Base-by-base conservation (phyloP, 2,797 vertebrate species). In the Acanthis flammea region DNA sequence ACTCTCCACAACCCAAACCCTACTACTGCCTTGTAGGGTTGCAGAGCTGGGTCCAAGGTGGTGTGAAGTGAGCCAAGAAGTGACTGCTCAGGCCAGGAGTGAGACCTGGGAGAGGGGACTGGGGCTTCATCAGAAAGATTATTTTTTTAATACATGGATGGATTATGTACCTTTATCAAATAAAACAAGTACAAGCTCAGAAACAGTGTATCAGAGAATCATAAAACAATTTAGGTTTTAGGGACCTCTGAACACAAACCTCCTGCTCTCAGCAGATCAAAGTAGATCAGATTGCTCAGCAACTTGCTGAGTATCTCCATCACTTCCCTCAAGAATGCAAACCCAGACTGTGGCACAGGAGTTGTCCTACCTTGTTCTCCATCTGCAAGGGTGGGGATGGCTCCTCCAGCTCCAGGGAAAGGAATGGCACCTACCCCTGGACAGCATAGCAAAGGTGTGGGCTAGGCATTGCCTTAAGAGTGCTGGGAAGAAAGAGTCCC, bases 91-190 rank as follows among this genome's bases (percentile, higher is more conserved):
- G 71, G 51, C 51, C 57, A 88, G 54, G 57, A 87, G 35, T 17
- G 44, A 79, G 50, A 78, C 19, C 41, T 77, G 74, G 79, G 62
- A 92, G 30, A 81, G 47, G 45, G 63, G 77, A 78, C 57, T 76
- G 89, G 47, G 70, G 65, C 86, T 95, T 94, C 53, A 86, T 84
- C 83, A 97, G 95, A 98, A 97, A 98, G 93, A 97, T 68, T 98
- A 98, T 98, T 98, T 98, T 98, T 98, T 97, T 98, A 98, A 98
- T 96, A 97, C 74, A 90, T 70, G 95, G 74, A 97, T 96, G 96
- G 96, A 97, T 97, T 70, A 97, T 96, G 95, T 95, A 97, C 96
- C 96, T 97, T 98, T 98, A 97, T 97, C 97, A 97, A 98, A 98
- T 98, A 98, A 98, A 98, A 93, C 58, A 88, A 96, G 80, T 88